Conservation (phyloP, 2,113 vertebrate species). For the Hemiscyllium ocellatum region DNA sequence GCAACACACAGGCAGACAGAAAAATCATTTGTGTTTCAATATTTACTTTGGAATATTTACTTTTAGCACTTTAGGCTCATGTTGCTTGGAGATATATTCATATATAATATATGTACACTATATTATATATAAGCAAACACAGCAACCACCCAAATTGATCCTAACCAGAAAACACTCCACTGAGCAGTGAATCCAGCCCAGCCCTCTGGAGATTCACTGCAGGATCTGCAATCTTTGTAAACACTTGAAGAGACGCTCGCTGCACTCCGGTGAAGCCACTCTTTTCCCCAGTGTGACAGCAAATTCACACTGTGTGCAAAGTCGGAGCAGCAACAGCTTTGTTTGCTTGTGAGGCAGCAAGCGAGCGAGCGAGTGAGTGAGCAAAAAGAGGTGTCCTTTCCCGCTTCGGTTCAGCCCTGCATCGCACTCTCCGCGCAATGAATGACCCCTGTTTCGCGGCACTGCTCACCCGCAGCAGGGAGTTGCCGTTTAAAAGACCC, state of each 20-base stretch:
- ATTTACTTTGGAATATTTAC: conserved; percentile 26
- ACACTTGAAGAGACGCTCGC: not conserved
- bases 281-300: not conserved
- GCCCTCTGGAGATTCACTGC: not conserved
- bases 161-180: not conserved
- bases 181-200: not conserved
- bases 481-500: not conserved
- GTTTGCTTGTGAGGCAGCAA: too few species aligned
- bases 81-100: not conserved
- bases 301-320: not conserved
- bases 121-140: not conserved
- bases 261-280: not conserved
- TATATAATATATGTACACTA: not conserved
- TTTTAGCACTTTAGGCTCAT: not conserved
- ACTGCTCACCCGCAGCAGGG: not conserved
- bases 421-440: not conserved
- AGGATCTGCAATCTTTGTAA: not conserved
- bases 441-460: not conserved
- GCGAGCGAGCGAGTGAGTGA: too few species aligned
- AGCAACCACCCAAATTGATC: not conserved
- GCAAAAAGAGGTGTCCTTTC: too few species aligned
- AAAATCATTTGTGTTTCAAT: not conserved
- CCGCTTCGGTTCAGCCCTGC: not conserved
- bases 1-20: not conserved
- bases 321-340: not conserved